phyloP scores from a whole-genome alignment of 37 sponge, comb jelly and placozoan genomes.

The Theonella swinhoei region DNA sequence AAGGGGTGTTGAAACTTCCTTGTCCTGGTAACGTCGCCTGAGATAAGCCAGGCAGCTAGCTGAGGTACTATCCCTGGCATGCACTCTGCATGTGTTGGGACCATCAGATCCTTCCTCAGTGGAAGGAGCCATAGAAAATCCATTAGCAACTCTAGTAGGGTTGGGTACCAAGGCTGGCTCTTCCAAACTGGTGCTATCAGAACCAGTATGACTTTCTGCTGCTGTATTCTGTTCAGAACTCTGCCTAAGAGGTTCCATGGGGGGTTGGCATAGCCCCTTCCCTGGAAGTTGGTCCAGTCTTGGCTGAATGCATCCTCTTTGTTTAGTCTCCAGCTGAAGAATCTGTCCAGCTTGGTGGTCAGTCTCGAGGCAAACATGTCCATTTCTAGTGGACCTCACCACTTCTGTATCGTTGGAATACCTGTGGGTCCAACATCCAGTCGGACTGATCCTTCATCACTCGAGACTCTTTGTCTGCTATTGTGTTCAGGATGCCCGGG shows the following conservation, averaged over 20 bases:
- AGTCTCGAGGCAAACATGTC: constrained; percentile 50
- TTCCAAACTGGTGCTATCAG: no score
- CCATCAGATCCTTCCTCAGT: neutral
- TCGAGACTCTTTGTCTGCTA: constrained; percentile 24
- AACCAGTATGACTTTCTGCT: no score
- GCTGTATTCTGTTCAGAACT: no score
- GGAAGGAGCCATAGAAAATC: neutral
- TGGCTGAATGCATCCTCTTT: constrained; percentile 9
- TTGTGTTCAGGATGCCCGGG: constrained; percentile 16
- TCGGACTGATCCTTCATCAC: neutral
- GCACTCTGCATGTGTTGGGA: no score
- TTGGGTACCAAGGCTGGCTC: no score
- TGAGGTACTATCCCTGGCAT: no score
- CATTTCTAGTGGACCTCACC: neutral
- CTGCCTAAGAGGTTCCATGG: no score
- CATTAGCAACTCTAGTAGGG: neutral
- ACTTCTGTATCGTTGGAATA: neutral
- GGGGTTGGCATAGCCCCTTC: no score
- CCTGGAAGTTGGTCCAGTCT: no score
- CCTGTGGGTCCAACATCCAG: neutral
- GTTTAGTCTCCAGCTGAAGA: constrained; percentile 28
- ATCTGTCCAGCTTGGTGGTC: no score
- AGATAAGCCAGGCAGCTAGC: constrained; percentile 41
- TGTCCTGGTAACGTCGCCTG: no score
- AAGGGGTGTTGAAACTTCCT: no score